Evolutionary conservation across 2,113 vertebrate genomes (phyloP).

Genomic region (Mellivora capensis): DNA sequence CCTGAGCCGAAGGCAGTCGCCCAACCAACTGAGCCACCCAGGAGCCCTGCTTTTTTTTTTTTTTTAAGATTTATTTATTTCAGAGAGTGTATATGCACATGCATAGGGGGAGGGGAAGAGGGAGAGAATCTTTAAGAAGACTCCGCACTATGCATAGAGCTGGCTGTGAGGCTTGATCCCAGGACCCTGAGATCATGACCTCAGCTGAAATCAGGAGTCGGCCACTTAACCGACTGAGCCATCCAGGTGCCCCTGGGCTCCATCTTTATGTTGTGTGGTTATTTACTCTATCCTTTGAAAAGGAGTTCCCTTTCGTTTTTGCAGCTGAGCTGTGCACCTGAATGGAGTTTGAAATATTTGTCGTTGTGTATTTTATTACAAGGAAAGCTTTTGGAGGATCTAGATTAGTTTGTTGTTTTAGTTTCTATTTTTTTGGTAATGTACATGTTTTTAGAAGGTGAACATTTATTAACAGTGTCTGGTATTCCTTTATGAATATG

Average conservation of each 20-base stretch:
- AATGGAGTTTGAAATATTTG: neutral
- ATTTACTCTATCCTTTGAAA: neutral
- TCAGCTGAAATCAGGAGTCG: neutral
- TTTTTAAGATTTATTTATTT: neutral
- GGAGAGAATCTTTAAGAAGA: neutral
- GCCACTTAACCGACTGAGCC: neutral
- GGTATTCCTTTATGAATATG: neutral
- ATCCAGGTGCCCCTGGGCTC: neutral
- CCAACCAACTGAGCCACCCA: no score
- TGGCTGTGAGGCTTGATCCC: neutral
- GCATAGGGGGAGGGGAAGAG: neutral
- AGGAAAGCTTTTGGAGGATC: neutral
- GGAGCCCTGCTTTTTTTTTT: no score
- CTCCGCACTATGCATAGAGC: neutral
- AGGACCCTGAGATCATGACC: neutral
- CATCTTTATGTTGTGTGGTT: accelerated
- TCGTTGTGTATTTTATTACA: neutral
- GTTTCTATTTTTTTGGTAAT: neutral
- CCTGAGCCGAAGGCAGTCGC: no score
- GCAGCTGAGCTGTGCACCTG: neutral
- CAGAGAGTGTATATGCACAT: neutral
- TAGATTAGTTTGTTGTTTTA: neutral
- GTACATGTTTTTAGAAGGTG: neutral
- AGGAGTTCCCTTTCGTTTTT: neutral
- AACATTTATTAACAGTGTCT: neutral